Evolutionary conservation across 2,888 invertebrate genomes (phyloP).

Genomic region (Cryptocheilus praepositus): DNA sequence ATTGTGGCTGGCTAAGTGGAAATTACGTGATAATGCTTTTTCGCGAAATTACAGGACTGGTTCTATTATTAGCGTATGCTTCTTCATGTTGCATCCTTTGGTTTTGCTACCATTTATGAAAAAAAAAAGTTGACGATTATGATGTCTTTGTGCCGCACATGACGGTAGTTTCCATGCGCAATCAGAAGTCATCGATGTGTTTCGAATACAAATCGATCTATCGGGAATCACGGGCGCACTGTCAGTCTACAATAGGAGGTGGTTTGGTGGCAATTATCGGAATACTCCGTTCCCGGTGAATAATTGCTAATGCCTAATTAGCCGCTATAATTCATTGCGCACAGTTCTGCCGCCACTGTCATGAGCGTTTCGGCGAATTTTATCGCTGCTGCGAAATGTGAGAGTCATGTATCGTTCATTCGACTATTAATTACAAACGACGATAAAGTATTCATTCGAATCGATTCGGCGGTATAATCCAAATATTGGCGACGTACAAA

Average conservation of each 20-base stretch:
- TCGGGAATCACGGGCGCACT: not conserved
- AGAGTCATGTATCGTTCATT: not conserved
- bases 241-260: conserved; percentile 10
- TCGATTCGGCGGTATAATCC: no score
- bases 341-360: not conserved
- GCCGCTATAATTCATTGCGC: conserved; percentile 40
- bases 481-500: no score
- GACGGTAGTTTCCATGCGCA: no score
- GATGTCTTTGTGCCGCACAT: no score
- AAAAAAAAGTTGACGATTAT: no score
- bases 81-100: no score
- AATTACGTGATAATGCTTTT: no score
- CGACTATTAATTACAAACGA: not conserved
- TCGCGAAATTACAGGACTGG: no score
- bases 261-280: conserved; percentile 43
- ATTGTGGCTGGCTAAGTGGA: no score
- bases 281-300: conserved; percentile 42
- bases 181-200: not conserved
- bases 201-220: conserved; percentile 12
- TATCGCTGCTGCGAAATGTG: not conserved
- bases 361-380: conserved; percentile 2
- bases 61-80: no score
- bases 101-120: no score
- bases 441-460: no score
- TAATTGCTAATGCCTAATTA: conserved; percentile 49